Evolutionary conservation across 2,888 invertebrate species (phyloP), one percentile per base, ranked within the genome.

Genomic region (Globia sparganii): DNA sequence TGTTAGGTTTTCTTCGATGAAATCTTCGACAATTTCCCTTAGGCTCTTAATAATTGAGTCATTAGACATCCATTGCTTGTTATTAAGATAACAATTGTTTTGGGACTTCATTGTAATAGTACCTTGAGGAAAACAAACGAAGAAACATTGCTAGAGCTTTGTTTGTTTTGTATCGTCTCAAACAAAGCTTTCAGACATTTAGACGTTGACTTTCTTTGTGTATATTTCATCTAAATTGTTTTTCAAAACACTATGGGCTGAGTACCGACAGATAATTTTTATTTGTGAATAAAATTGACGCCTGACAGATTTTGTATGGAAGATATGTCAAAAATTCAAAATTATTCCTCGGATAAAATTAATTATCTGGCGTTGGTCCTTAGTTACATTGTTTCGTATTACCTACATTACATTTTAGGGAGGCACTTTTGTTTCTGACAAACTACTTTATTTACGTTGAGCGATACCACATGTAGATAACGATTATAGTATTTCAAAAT

Each of bases 71-170:
- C 58, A 81, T 71, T 53, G 43, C 65, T 64, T 31, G 62, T 49
- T 70, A 53, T 81, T 83, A 72, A 83, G 77, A 83, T 76, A 81
- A 81, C 85, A 69, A 76, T 76, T 76, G 68, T 85, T 79, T 81
- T 37, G 43, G 49, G 37, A 69, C 56, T 72, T 82, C 37, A 70
- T 61, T 80, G 18, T 80, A 64, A 65, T 72, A 37, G 66, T 31
- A 34, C 31, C 31, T 40, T 56, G 58, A 58, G 34, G 58, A 61
- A 83, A 66, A 81, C 75, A 85, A 81, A 81, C 49, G 59, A 65
- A 81, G 85, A 82, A 81, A 85, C 76, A 85, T 85, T 1, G 71
- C 64, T 25, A 6, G 0, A 61, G 76, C 76, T 85, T 82, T 82
- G 76, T 81, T 72, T 69, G 56, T 71, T 49, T 79, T 58, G 75